Conservation (phyloP, 2,888 invertebrate species). For the Odontocerum albicorne region DNA sequence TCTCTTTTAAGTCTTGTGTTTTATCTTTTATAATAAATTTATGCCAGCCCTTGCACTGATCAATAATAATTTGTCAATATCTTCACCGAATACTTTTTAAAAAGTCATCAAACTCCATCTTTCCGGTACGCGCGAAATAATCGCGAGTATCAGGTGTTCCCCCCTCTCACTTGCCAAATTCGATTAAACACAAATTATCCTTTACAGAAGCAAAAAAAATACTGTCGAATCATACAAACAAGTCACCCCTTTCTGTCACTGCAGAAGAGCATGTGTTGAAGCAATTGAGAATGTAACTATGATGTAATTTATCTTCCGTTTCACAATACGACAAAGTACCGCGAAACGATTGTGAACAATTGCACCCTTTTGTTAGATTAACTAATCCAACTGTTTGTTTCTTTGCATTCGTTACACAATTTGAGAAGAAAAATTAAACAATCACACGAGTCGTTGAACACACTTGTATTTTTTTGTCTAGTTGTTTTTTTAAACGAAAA, state of each 20-base stretch:
- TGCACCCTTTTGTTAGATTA: slow-evolving; percentile 9
- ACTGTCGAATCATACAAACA: too few species aligned
- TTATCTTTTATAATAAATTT: too few species aligned
- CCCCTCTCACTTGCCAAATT: slow-evolving; percentile 10
- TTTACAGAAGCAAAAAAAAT: slow-evolving; percentile 14
- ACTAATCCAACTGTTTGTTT: too few species aligned
- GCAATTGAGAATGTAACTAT: slow-evolving; percentile 29
- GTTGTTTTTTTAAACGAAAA: too few species aligned
- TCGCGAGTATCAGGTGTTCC: slow-evolving; percentile 17
- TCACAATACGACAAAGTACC: slow-evolving; percentile 21
- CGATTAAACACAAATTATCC: slow-evolving; percentile 21
- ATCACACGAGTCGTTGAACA: background rate
- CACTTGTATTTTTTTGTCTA: background rate
- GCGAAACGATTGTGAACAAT: slow-evolving; percentile 4
- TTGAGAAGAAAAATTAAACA: background rate
- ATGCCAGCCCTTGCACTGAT: slow-evolving; percentile 27
- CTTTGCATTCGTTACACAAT: background rate
- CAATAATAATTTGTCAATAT: background rate
- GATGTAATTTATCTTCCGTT: slow-evolving; percentile 32
- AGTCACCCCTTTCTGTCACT: slow-evolving; percentile 15
- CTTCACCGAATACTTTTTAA: slow-evolving; percentile 7
- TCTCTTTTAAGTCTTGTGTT: too few species aligned
- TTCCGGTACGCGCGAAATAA: background rate
- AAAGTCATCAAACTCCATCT: slow-evolving; percentile 1
- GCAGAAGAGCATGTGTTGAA: slow-evolving; percentile 30